A percentile compares a stretch with the other conserved stretches of the same genome.
These are phyloP conservation scores for Cynodonichthys magdalenae DNA, from an alignment of 2,797 vertebrate species.

Conservation along the genomic window DNA sequence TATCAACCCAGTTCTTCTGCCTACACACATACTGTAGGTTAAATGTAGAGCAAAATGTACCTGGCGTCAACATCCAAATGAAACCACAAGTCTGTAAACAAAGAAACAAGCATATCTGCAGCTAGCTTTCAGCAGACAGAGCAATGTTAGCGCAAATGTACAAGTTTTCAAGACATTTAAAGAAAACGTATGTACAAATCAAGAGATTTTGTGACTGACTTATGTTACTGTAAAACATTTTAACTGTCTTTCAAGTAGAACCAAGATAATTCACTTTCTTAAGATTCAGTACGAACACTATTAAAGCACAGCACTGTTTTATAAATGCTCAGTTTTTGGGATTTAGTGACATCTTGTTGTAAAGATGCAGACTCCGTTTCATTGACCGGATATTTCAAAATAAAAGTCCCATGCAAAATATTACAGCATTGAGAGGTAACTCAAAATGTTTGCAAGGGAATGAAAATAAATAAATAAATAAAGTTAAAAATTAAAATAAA, in stretches of 20 bases:
- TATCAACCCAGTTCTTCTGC: background rate
- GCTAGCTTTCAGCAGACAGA: conserved; percentile 5
- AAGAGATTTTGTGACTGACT: too few species aligned
- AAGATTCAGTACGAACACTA: conserved; percentile 21
- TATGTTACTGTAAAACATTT: conserved; percentile 6
- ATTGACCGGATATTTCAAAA: too few species aligned
- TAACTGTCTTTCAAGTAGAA: background rate
- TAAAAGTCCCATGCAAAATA: too few species aligned
- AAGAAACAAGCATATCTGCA: background rate
- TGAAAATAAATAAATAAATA: too few species aligned
- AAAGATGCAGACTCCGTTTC: background rate
- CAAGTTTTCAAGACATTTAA: background rate
- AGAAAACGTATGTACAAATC: too few species aligned
- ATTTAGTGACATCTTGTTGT: background rate
- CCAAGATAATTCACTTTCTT: background rate
- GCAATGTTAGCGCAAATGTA: background rate
- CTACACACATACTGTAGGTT: background rate
- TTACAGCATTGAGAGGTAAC: too few species aligned
- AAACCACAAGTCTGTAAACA: conserved; percentile 10
- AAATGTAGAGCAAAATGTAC: background rate
- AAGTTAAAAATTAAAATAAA: too few species aligned
- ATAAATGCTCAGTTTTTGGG: background rate
- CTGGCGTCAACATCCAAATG: background rate
- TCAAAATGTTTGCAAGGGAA: too few species aligned
- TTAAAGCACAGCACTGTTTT: conserved; percentile 45